Evolutionary conservation across 2,888 invertebrate genomes (phyloP).

Genomic region (Pyrrhia umbra): DNA sequence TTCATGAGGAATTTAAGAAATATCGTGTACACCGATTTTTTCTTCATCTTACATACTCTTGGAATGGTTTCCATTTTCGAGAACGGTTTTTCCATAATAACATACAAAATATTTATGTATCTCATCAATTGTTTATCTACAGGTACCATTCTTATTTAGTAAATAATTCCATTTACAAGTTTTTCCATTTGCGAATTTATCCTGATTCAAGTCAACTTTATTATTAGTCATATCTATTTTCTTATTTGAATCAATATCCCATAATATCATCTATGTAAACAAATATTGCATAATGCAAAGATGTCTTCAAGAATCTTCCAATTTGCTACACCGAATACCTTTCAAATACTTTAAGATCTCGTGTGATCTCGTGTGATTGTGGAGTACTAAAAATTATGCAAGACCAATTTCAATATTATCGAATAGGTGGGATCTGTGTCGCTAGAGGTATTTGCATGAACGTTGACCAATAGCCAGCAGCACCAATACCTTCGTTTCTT

Average conservation of each 20-base stretch:
- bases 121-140: too few species aligned
- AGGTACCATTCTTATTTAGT: too few species aligned
- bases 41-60: too few species aligned
- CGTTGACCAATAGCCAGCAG: slow-evolving; percentile 79
- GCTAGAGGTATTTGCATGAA: slow-evolving; percentile 75
- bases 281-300: slow-evolving; percentile 4
- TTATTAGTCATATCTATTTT: too few species aligned
- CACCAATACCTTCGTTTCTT: slow-evolving; percentile 57
- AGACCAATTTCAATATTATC: slow-evolving; percentile 82
- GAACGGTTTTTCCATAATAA: too few species aligned
- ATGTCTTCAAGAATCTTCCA: not conserved
- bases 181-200: too few species aligned
- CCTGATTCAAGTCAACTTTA: too few species aligned
- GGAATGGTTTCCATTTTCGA: too few species aligned
- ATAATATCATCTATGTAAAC: slow-evolving; percentile 9
- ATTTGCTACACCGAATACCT: not conserved
- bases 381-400: slow-evolving; percentile 71
- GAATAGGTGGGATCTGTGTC: slow-evolving; percentile 81
- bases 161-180: too few species aligned
- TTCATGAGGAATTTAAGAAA: too few species aligned
- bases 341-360: not conserved
- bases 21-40: too few species aligned
- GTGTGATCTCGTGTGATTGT: slow-evolving; percentile 56
- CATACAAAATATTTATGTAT: too few species aligned
- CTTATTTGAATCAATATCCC: not conserved